A percentile compares a stretch with the other conserved stretches of the same genome.
Conservation (phyloP, 2,113 vertebrate genomes). For the Lutjanus erythropterus region DNA sequence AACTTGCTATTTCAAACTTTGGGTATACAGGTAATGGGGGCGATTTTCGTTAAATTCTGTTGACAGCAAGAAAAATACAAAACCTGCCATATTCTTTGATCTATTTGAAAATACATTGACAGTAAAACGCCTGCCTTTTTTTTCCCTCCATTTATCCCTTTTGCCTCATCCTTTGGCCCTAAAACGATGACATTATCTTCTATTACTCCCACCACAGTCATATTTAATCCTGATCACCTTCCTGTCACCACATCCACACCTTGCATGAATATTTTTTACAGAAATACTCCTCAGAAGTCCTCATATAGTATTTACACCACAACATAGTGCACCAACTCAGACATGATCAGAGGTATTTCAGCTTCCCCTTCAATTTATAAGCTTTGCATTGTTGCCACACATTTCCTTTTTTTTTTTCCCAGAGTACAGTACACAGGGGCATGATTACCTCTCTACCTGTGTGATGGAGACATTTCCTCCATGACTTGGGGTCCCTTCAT, state of each 20-base stretch:
- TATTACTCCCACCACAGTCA: too few relatives aligned
- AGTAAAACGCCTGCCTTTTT: background rate
- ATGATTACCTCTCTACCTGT: slow-evolving; percentile 77
- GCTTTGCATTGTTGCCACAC: slow-evolving; percentile 62
- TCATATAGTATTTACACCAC: slow-evolving; percentile 29
- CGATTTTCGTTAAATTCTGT: background rate
- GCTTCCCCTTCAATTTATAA: slow-evolving; percentile 67
- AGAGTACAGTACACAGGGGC: slow-evolving; percentile 66
- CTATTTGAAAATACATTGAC: background rate
- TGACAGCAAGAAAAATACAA: background rate
- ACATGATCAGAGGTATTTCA: slow-evolving; percentile 49
- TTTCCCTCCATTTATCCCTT: background rate
- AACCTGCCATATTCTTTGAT: background rate
- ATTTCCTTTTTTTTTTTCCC: slow-evolving; percentile 67
- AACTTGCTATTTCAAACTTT: background rate
- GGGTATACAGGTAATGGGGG: background rate
- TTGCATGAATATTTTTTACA: slow-evolving; percentile 4
- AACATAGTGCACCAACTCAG: background rate
- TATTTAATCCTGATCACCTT: background rate
- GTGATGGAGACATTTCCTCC: slow-evolving; percentile 81
- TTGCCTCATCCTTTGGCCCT: background rate
- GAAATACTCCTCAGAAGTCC: background rate
- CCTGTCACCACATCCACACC: background rate
- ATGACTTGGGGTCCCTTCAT: slow-evolving; percentile 75
- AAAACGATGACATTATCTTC: background rate